phyloP scores from a whole-genome alignment of 2,888 invertebrate genomes.

The Ophion costatus region DNA sequence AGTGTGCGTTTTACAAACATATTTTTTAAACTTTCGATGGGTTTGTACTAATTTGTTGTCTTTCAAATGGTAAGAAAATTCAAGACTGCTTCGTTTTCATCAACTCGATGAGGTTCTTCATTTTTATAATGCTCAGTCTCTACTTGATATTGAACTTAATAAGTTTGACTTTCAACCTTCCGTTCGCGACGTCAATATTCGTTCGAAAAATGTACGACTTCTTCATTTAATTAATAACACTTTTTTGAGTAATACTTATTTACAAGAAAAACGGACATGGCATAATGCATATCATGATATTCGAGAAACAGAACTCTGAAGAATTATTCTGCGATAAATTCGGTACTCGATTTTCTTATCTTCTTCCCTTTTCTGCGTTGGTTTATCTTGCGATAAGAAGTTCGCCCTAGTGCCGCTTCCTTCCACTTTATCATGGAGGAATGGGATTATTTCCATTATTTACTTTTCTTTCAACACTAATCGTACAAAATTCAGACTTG shows the following conservation, averaged over 20 bases:
- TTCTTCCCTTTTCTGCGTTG: neutral
- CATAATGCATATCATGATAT: no score
- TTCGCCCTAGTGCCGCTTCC: neutral
- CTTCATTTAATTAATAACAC: no score
- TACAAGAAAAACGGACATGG: no score
- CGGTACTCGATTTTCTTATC: neutral
- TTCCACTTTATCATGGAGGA: neutral
- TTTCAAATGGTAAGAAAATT: neutral
- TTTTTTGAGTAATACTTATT: no score
- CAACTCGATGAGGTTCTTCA: no score
- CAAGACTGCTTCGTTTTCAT: neutral
- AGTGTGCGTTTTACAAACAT: slow-evolving; percentile 55
- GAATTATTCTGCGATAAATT: no score
- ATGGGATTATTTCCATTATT: neutral
- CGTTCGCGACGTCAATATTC: no score
- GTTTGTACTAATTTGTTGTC: neutral
- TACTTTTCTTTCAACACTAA: neutral
- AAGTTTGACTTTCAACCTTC: neutral
- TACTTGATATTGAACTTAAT: neutral
- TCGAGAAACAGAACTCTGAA: no score
- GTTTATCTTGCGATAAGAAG: neutral
- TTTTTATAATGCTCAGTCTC: no score
- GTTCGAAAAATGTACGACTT: no score
- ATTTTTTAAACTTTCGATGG: neutral
- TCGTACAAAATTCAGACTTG: neutral